Base-by-base conservation (phyloP, 2,797 vertebrate species). In the Trachops cirrhosus region DNA sequence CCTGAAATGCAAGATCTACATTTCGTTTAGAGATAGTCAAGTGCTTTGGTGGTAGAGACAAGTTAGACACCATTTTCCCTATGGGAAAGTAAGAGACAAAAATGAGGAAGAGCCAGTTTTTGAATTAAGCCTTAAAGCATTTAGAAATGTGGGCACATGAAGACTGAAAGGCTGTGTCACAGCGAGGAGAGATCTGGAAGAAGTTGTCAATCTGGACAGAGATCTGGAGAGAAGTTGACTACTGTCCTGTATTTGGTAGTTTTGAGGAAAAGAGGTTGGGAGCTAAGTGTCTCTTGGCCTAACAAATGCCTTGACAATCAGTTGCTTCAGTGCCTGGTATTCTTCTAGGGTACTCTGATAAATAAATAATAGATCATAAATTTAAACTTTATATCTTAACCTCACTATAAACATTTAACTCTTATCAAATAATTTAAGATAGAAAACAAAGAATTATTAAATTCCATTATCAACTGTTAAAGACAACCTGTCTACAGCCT, bases 391-490 rank as follows among this genome's bases (percentile, higher is more conserved):
- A 26, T 52, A 39, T 77, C 37, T 87, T 91, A 89, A 41, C 21
- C 39, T 29, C 67, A 73, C 62, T 93, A 44, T 73, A 93, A 89
- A 19, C 32, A 77, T 29, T 92, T 70, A 92, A 90, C 62, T 68
- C 62, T 68, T 50, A 84, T 67, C 95, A 94, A 54, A 50, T 96
- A 80, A 82, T 92, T 89, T 93, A 93, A 82, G 41, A 85, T 32
- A 95, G 32, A 90, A 64, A 71, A 83, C 32, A 94, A 87, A 86
- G 1, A 95, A 86, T 93, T 86, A 87, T 90, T 95, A 90, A 91
- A 94, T 92, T 80, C 41, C 78, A 95, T 85, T 93, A 89, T 24
- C 52, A 50, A 88, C n/a, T 83, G 41, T 92, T 95, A 95, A 92
- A 97, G 59, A 87, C 74, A 95, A 94, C 21, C 34, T 94, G 24